Evolutionary conservation across 2,888 invertebrate species (phyloP), one percentile per base, ranked within the genome.

Genomic region (Sericinus montela): DNA sequence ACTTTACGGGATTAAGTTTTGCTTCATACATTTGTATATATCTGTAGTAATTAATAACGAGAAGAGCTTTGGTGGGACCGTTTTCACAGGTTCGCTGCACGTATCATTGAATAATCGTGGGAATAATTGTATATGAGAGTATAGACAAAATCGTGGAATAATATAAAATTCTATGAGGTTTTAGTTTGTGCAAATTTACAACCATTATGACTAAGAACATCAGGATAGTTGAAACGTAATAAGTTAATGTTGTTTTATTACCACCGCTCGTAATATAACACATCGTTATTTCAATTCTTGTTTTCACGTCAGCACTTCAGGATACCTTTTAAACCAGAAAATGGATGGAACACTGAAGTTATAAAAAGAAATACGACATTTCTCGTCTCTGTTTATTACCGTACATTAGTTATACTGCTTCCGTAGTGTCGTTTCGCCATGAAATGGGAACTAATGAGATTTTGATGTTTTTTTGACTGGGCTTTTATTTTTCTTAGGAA

Each of bases 381-480:
- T 71, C 74, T 77, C 80, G 72, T 78, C 83, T 80, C 73, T 81
- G 85, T 87, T 87, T 88, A 88, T 86, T 87, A 75, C 86, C 68
- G 81, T 82, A 85, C 88, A 88, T 88, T 88, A 87, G 87, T 87
- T 88, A 88, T 88, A 88, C 83, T 75, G 86, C 80, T 81, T 87
- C 87, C 88, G 84, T 84, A 85, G 84, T 85, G 87, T 85, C 88
- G 83, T 80, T 80, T 76, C 80, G 83, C 80, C 80, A 82, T 84
- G 86, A 81, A 88, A 87, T 82, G 85, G 79, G 81, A 87, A 88
- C 88, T 88, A 88, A 88, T 88, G 88, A 88, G 87, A 82, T 87
- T 88, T 87, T 88, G 88, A 88, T 88, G 88, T 87, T 88, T 87
- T 87, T 88, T 88, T 88, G 87, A 88, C 88, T 86, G 84, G 80